Evolutionary conservation across 2,888 invertebrate genomes (phyloP).

Genomic region (Cerceris ruficornis): DNA sequence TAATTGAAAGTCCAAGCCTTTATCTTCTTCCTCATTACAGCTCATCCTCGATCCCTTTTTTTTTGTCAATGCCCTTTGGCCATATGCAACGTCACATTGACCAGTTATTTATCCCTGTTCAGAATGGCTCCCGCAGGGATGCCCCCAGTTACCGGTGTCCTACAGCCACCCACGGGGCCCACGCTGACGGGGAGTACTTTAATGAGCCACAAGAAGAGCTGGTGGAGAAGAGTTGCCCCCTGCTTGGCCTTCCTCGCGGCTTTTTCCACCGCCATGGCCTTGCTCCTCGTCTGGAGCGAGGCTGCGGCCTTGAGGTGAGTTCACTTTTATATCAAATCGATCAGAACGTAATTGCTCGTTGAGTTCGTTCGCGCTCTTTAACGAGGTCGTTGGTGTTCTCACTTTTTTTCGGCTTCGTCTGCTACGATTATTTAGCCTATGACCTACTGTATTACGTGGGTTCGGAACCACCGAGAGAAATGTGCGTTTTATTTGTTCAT

Average conservation of each 20-base stretch:
- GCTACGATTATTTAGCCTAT: no score
- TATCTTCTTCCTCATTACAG: no score
- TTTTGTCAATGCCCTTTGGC: no score
- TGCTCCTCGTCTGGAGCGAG: conserved; percentile 91
- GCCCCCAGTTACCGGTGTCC: conserved; percentile 47
- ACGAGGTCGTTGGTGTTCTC: no score
- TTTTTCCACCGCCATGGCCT: conserved; percentile 91
- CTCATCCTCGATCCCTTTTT: no score
- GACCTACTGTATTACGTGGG: no score
- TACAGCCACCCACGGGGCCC: conserved; percentile 54
- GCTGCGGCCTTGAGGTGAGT: conserved; percentile 86
- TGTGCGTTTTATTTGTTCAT: no score
- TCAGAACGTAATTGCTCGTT: background rate
- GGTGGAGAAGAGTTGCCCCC: conserved; percentile 84
- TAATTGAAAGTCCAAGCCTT: no score
- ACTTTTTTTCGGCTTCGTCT: no score
- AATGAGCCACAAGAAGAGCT: conserved; percentile 72
- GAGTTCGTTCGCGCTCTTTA: no score
- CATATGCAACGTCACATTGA: background rate
- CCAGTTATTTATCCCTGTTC: conserved; percentile 23
- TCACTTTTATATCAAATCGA: background rate
- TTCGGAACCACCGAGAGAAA: no score
- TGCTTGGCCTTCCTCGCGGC: conserved; percentile 89
- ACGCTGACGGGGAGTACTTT: conserved; percentile 57
- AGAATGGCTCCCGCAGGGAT: conserved; percentile 71